A percentile compares a stretch with the other conserved stretches of the same genome.
These are phyloP conservation scores for Panorpa germanica DNA, from an alignment of 2,888 invertebrate genomes.

Conservation along the genomic window DNA sequence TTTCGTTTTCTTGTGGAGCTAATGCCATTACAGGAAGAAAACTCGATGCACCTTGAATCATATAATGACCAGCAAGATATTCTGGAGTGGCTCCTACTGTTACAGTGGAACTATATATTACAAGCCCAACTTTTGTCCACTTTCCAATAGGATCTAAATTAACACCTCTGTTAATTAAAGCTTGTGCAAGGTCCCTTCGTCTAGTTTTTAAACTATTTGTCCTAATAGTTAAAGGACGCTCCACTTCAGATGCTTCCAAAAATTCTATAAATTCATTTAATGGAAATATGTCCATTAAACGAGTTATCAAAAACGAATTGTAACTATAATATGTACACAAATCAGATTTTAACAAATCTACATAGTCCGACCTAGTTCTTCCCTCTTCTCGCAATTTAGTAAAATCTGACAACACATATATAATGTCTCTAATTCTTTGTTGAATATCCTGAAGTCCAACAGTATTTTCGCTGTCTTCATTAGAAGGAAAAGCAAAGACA, in stretches of 20 bases:
- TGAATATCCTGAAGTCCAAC: conserved; percentile 66
- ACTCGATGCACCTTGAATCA: conserved; percentile 92
- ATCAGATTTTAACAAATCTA: conserved; percentile 60
- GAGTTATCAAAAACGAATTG: conserved; percentile 87
- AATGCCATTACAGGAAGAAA: conserved; percentile 95
- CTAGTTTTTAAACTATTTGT: conserved; percentile 90
- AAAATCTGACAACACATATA: conserved; percentile 65
- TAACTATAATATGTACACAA: conserved; percentile 91
- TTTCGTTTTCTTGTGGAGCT: conserved; percentile 89
- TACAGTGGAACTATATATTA: conserved; percentile 89
- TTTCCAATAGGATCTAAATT: conserved; percentile 96
- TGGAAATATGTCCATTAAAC: conserved; percentile 78
- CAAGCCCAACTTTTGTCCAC: conserved; percentile 96
- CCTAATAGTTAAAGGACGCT: conserved; percentile 86
- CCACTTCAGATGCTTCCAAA: conserved; percentile 89
- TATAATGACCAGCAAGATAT: conserved; percentile 95
- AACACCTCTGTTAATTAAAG: conserved; percentile 88
- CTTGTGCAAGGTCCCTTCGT: conserved; percentile 80
- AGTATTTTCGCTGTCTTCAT: conserved; percentile 51
- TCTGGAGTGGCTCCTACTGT: conserved; percentile 98
- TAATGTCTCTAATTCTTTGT: conserved; percentile 74
- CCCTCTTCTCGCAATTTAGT: conserved; percentile 42
- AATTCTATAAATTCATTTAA: conserved; percentile 77
- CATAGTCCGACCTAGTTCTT: conserved; percentile 64
- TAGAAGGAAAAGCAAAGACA: conserved; percentile 59